Evolutionary conservation across 2,888 invertebrate genomes (phyloP).

Genomic region (Lochmaea crataegi): DNA sequence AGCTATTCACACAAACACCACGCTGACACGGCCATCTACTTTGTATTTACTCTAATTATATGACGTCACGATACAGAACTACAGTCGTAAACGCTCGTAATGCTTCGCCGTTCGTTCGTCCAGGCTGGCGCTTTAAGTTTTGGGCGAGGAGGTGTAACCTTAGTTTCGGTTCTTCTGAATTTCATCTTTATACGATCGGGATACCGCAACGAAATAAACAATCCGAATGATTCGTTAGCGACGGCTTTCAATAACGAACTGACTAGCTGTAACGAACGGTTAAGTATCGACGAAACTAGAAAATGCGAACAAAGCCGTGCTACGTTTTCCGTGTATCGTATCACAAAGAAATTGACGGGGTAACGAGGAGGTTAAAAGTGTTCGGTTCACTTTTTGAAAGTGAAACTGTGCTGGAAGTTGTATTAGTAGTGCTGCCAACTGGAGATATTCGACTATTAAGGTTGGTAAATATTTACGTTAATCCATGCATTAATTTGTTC

Average conservation of each 20-base stretch:
- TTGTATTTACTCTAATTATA: slow-evolving; percentile 78
- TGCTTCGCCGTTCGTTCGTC: slow-evolving; percentile 54
- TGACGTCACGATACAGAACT: slow-evolving; percentile 73
- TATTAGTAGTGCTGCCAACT: slow-evolving; percentile 34
- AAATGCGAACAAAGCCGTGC: neutral
- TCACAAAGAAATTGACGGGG: slow-evolving; percentile 49
- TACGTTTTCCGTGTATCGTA: slow-evolving; percentile 15
- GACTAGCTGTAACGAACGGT: slow-evolving; percentile 1
- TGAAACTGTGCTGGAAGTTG: slow-evolving; percentile 37
- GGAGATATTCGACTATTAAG: slow-evolving; percentile 21
- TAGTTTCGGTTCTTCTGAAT: slow-evolving; percentile 20
- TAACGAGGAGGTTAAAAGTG: slow-evolving; percentile 61
- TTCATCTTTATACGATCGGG: slow-evolving; percentile 1
- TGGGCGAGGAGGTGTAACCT: slow-evolving; percentile 50
- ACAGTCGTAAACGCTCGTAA: slow-evolving; percentile 60
- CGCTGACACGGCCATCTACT: slow-evolving; percentile 75
- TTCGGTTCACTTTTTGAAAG: slow-evolving; percentile 40
- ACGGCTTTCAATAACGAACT: neutral
- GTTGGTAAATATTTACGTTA: slow-evolving; percentile 24
- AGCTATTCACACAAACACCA: slow-evolving; percentile 66
- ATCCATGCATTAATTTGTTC: neutral
- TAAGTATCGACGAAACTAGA: neutral
- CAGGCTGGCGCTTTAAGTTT: slow-evolving; percentile 59
- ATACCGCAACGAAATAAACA: neutral
- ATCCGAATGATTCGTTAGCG: neutral